These are phyloP conservation scores for Melanargia galathea DNA, from an alignment of 2,888 invertebrate genomes.

Conservation along the genomic window DNA sequence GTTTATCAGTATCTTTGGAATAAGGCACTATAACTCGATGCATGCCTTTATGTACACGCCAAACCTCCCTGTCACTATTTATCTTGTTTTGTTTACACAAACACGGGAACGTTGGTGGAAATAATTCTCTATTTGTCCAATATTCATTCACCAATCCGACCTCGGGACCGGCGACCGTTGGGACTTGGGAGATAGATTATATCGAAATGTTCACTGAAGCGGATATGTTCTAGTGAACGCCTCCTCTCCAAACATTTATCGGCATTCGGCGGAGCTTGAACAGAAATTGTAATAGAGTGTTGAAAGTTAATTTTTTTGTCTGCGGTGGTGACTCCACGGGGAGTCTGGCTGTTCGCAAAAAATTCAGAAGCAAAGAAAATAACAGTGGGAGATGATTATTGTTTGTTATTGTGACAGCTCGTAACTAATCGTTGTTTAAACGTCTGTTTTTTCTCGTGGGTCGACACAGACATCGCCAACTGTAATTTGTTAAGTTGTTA, in stretches of 20 bases:
- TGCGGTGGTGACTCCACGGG: conserved; percentile 54
- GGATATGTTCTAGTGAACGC: conserved; percentile 45
- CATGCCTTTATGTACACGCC: conserved; percentile 54
- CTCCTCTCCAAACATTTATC: conserved; percentile 38
- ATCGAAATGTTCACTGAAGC: conserved; percentile 14
- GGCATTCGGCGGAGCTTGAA: not conserved
- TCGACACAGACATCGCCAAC: conserved; percentile 31
- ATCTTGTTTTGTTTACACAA: conserved; percentile 67
- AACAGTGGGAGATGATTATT: not conserved
- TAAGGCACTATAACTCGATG: conserved; percentile 40
- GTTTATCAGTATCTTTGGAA: conserved; percentile 55
- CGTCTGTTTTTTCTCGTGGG: conserved; percentile 42
- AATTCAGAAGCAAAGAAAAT: conserved; percentile 48
- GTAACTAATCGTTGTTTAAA: conserved; percentile 53
- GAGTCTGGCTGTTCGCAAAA: conserved; percentile 50
- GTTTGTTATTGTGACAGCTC: conserved; percentile 51
- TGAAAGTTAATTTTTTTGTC: conserved; percentile 60
- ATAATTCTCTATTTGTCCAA: conserved; percentile 69
- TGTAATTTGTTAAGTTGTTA: conserved; percentile 29
- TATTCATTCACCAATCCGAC: conserved; percentile 69
- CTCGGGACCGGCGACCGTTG: conserved; percentile 41
- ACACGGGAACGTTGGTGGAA: conserved; percentile 58
- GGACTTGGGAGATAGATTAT: conserved; percentile 41
- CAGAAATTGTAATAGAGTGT: conserved; percentile 45
- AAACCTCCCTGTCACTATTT: conserved; percentile 59